Base-by-base conservation (phyloP, 2,113 vertebrate genomes). In the Monopterus albus region DNA sequence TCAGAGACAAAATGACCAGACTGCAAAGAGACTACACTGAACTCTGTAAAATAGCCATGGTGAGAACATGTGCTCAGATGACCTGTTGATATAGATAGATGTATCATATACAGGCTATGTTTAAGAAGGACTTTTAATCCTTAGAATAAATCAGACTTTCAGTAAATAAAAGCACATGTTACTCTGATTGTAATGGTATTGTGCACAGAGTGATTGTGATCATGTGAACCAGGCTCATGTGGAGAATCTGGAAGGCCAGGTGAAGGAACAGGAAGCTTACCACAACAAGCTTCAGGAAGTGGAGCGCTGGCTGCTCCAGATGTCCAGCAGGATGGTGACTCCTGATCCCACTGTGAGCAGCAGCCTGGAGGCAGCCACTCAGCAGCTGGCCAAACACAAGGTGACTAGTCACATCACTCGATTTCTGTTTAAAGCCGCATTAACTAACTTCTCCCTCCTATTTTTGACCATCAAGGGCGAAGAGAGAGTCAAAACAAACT, bases 311-410 rank as follows among this genome's bases (percentile, higher is more conserved):
- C 91, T 99, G 47, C 89, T 99, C 23, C 96, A 98, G 85, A 98
- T 99, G 96, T 98, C 97, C 7, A 94, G 95, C 90, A 91, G 96
- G 63, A 92, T 99, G 90, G 94, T 98, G 83, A 95, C 94, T 1
- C 94, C 96, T 9, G 96, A 97, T 60, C 93, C 96, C 13, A 84
- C 94, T 72, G 94, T 96, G 75, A 92, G 87, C 2, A 91, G 90
- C 43, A 95, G 62, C 81, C 91, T 99, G 36, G 97, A 99, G 87
- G 89, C 92, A 60, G 94, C 96, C n/a, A 96, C 96, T 58, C 96
- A 99, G 72, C 96, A 98, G 17, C 90, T 99, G 82, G 95, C 98
- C 36, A 94, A 93, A 25, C 97, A 99, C 89, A 99, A 99, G 96
- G 98, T 98, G 50, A 81, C 36, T 39, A 57, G 33, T 76, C n/a